Evolutionary conservation across 2,888 invertebrate genomes (phyloP), one percentile per base, ranked within the genome.

Genomic region (Agapostemon virescens): DNA sequence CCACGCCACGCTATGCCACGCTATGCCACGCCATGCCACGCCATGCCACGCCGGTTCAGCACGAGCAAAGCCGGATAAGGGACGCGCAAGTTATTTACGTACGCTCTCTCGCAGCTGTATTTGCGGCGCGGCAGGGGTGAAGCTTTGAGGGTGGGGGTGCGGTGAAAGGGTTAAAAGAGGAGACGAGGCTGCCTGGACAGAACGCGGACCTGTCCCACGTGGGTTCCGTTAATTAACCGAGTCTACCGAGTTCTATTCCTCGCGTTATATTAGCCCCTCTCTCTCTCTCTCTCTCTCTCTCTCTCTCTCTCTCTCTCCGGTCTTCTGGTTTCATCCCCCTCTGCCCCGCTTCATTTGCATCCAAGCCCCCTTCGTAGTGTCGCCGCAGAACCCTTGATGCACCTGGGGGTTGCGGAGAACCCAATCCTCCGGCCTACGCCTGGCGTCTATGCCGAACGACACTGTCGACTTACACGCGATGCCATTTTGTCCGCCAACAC

Each of bases 171-270:
- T 72, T 69, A 74, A 82, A 77, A 74, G 83, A 79, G 75, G 77
- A 71, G 73, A 79, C 74, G 76, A 61, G 77, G 71, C 77, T 74
- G 84, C 67, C 78, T 80, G 86, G 85, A 86, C 86, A 87, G 83
- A 83, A 79, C 84, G 85, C 77, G 80, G 82, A 82, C 77, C 77
- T 79, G 89, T 91, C 91, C 91, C 92, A 90, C 90, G 92, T 91
- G 91, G 89, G 87, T 90, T 90, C 89, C 90, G 90, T 92, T 91
- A 86, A 86, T 86, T 91, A 91, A 91, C 91, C 90, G 89, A 90
- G 88, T 90, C 89, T 87, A 84, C 89, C 82, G 89, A 83, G 86
- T 87, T 88, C 89, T 85, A 86, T 87, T 89, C 77, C 88, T 83
- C 83, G 81, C 83, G 82, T 85, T 85, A 84, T 85, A 84, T 86